phyloP scores from a whole-genome alignment of 2,797 vertebrate species.

The Galaxias olidus region DNA sequence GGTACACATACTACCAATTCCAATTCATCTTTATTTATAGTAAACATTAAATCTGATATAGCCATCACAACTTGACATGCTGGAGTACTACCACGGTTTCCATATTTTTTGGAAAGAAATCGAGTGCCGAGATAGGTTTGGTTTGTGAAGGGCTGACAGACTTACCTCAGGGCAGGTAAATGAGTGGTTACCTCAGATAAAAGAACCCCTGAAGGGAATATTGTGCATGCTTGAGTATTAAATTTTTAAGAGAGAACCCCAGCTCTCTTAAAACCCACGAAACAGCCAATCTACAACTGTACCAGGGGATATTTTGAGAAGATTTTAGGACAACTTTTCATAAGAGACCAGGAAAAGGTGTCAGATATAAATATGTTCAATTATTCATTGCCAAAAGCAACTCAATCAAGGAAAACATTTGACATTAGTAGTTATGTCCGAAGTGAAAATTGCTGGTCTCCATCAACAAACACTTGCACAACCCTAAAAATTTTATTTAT shows the following conservation, averaged over 20 bases:
- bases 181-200: not conserved
- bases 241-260: not conserved
- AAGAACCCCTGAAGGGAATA: not conserved
- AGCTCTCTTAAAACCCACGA: not conserved
- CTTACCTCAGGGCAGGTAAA: not conserved
- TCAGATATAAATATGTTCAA: slow-evolving; percentile 26
- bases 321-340: slow-evolving; percentile 13
- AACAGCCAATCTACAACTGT: not conserved
- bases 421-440: slow-evolving; percentile 11
- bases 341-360: slow-evolving; percentile 8
- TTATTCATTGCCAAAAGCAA: slow-evolving; percentile 7
- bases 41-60: too few species aligned
- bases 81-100: too few species aligned
- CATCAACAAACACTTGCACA: slow-evolving; percentile 7
- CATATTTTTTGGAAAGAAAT: too few species aligned
- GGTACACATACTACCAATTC: too few species aligned
- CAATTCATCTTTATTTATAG: too few species aligned
- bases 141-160: not conserved
- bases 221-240: not conserved
- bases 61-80: too few species aligned
- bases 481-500: not conserved
- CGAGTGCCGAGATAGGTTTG: too few species aligned
- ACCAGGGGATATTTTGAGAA: slow-evolving; percentile 20
- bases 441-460: slow-evolving; percentile 16
- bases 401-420: not conserved